Base-by-base conservation (phyloP, 2,888 invertebrate species). In the Automeris io region DNA sequence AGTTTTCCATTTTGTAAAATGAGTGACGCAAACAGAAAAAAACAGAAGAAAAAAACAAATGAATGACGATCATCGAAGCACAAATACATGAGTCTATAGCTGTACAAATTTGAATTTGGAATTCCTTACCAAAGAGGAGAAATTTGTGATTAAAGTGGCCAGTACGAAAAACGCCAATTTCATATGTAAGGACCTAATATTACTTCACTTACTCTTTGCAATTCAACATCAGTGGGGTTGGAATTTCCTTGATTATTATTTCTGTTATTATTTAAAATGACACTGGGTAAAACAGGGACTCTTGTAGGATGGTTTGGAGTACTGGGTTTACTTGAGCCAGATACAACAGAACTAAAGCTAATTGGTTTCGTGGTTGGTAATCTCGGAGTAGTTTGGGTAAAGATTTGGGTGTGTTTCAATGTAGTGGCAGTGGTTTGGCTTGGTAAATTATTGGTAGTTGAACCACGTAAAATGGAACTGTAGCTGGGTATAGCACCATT, bases 181-280 rank as follows among this genome's bases (percentile, higher is more conserved):
- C n/a, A n/a, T n/a, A n/a, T n/a, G n/a, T n/a, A n/a, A n/a, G n/a
- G n/a, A n/a, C 87, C 88, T 40, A 92, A 87, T 12, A 95, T 74
- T 37, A 89, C 89, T 75, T 95, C 95, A 9, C 93, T 91, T 35
- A 95, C 77, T 31, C 89, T 88, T 56, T 90, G 88, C 29, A 93
- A 68, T 70, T 93, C 91, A 47, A 82, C 81, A 55, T 93, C 91
- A 38, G 87, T 89, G 0, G 67, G 58, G 42, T 67, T 70, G n/a
- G 59, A 53, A 40, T 51, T 69, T 38, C 44, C 57, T 48, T 65
- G 64, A 38, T 60, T 56, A 26, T 50, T 57, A 33, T 66, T 70
- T 46, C 52, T 61, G 39, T 71, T 75, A 22, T 61, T 69, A 40
- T 70, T 76, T 18, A 90, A 82, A 23, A 88, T 60, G 13, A 87